Percentiles rank a stretch among this genome's conserved stretches.
Conservation (phyloP, 2,888 invertebrate genomes). For the Girardia tigrina region DNA sequence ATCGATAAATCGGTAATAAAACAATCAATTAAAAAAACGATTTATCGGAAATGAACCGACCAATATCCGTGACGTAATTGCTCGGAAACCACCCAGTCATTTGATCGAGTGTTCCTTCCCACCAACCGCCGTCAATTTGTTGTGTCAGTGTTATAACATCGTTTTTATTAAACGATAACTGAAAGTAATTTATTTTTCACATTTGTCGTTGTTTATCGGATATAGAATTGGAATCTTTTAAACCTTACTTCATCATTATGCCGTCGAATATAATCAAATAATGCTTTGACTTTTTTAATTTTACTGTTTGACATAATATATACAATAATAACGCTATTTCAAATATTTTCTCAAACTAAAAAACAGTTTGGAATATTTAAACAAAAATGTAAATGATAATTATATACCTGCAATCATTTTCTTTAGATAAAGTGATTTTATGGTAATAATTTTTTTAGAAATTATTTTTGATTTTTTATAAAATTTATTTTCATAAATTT, state of each 20-base stretch:
- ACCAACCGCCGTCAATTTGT: slow-evolving; percentile 90
- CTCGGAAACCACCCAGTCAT: slow-evolving; percentile 97
- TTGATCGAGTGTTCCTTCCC: slow-evolving; percentile 89
- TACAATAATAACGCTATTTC: not conserved
- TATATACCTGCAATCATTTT: too few relatives aligned
- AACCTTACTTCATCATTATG: slow-evolving; percentile 28
- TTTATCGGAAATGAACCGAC: too few relatives aligned
- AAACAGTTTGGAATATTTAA: not conserved
- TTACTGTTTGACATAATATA: not conserved
- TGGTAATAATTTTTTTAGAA: too few relatives aligned
- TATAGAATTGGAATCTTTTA: not conserved
- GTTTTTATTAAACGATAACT: slow-evolving; percentile 83
- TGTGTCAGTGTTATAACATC: slow-evolving; percentile 92
- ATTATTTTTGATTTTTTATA: too few relatives aligned
- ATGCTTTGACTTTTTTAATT: not conserved
- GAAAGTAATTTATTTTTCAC: slow-evolving; percentile 39
- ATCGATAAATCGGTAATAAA: too few relatives aligned
- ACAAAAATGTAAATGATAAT: not conserved
- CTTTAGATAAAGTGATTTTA: too few relatives aligned
- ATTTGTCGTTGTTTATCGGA: not conserved
- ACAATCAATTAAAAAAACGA: too few relatives aligned
- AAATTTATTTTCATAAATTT: too few relatives aligned
- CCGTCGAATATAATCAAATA: slow-evolving; percentile 10
- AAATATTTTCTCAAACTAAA: not conserved
- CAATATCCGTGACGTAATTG: slow-evolving; percentile 64